Evolutionary conservation across 2,888 invertebrate genomes (phyloP), one percentile per base, ranked within the genome.

Genomic region (Cheilosia vulpina): DNA sequence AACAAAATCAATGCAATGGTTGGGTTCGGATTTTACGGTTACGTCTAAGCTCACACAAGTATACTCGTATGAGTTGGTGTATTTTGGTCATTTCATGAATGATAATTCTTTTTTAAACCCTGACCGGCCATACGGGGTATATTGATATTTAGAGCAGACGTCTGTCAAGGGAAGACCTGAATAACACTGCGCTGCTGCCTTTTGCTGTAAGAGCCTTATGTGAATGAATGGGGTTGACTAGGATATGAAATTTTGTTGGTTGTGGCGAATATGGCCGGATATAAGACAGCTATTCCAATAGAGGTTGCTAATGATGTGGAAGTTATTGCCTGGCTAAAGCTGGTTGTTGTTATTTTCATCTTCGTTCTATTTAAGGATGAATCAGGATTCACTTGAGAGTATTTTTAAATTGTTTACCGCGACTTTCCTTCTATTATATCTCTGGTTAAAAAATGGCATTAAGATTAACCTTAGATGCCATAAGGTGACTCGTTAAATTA

Each of bases 1-100:
- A 41, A 63, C 17, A 75, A 79, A 84, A 84, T 79, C 78, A 62
- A 71, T 71, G 69, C 15, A 69, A 69, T 62, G 69, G 68, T 78
- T 73, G 75, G 57, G 62, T 52, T 45, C 69, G 52, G 78, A 58
- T 71, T 75, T 79, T 34, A 9, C 13, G 60, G 69, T 79, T 65
- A 78, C 66, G 69, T 27, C 24, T 55, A 31, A 38, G 38, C 11
- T 13, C 11, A 38, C 38, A 38, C 38, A 13, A 34, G 11, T 11
- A 4, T 38, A 3, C 13, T 31, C 9, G 4, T 9, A 17, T 47
- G 52, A 53, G 7, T 47, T 50, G 27, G 19, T n/a, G 13, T 24
- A 2, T 31, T 21, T 75, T 15, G 27, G 41, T 52, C 52, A 58
- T 66, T 75, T 50, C 65, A 41, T 55, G 50, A 47, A 58, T 58